Conservation (phyloP, 2,888 invertebrate genomes). For the Spodoptera picta region DNA sequence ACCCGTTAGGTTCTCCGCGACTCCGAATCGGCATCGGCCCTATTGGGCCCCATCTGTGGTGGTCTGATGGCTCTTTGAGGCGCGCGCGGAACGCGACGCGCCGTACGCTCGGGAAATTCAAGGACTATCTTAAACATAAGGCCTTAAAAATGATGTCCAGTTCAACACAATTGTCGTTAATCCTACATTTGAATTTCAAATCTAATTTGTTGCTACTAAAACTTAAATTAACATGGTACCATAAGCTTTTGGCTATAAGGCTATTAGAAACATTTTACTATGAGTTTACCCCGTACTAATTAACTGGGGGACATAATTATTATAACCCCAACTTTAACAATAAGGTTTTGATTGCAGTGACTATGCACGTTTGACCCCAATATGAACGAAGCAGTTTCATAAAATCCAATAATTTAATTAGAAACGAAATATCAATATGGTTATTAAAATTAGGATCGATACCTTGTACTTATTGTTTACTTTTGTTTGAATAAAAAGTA, state of each 20-base stretch:
- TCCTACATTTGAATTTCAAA: neutral
- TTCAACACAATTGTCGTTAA: too few relatives aligned
- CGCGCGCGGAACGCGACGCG: too few relatives aligned
- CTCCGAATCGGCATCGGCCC: too few relatives aligned
- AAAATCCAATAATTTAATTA: slow-evolving; percentile 19
- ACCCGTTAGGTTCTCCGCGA: too few relatives aligned
- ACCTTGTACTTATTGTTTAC: neutral
- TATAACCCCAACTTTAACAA: slow-evolving; percentile 50
- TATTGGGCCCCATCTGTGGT: too few relatives aligned
- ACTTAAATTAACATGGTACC: neutral
- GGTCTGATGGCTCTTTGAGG: too few relatives aligned
- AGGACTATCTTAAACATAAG: too few relatives aligned
- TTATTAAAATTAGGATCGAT: neutral
- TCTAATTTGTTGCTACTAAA: neutral
- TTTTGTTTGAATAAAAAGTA: neutral
- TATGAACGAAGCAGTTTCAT: slow-evolving; percentile 27
- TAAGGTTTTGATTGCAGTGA: slow-evolving; percentile 53
- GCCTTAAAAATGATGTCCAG: too few relatives aligned
- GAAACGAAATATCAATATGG: slow-evolving; percentile 2
- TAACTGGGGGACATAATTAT: slow-evolving; percentile 46
- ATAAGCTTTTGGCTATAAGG: slow-evolving; percentile 19
- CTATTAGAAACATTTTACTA: slow-evolving; percentile 33
- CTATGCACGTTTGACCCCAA: slow-evolving; percentile 50
- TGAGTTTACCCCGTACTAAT: slow-evolving; percentile 42
- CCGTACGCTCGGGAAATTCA: too few relatives aligned